These are phyloP conservation scores for Florisuga fusca DNA, from an alignment of 2,797 vertebrate species.

Conservation along the genomic window DNA sequence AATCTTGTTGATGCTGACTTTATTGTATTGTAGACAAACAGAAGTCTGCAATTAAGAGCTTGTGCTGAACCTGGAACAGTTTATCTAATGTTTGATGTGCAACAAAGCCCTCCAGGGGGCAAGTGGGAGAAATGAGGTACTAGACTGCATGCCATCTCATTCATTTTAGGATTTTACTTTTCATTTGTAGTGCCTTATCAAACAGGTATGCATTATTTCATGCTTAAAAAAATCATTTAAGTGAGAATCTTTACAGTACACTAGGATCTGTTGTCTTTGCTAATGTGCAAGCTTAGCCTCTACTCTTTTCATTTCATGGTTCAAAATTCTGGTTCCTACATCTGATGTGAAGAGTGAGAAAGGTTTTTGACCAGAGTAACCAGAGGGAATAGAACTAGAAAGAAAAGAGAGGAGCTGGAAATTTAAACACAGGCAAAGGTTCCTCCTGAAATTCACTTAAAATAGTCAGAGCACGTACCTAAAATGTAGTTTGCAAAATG, in stretches of 20 bases:
- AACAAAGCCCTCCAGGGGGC: background rate
- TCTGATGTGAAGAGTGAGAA: background rate
- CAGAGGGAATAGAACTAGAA: background rate
- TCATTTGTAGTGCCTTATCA: background rate
- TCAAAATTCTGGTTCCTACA: background rate
- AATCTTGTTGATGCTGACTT: background rate
- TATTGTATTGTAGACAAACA: background rate
- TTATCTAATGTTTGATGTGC: background rate
- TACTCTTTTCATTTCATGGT: background rate
- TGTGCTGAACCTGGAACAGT: background rate
- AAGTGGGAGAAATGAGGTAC: background rate
- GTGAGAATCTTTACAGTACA: background rate
- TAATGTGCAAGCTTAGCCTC: background rate
- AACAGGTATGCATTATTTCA: background rate
- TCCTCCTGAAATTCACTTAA: background rate
- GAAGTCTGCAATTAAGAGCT: background rate
- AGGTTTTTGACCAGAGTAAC: background rate
- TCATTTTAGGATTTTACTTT: background rate
- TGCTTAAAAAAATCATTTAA: rapidly evolving
- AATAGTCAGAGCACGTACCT: background rate
- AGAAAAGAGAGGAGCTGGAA: background rate
- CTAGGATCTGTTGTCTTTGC: background rate
- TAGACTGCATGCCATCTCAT: background rate
- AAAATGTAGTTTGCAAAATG: background rate
- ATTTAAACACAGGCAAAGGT: background rate